phyloP scores from a whole-genome alignment of 2,888 invertebrate genomes.

The Barypeithes pellucidus region DNA sequence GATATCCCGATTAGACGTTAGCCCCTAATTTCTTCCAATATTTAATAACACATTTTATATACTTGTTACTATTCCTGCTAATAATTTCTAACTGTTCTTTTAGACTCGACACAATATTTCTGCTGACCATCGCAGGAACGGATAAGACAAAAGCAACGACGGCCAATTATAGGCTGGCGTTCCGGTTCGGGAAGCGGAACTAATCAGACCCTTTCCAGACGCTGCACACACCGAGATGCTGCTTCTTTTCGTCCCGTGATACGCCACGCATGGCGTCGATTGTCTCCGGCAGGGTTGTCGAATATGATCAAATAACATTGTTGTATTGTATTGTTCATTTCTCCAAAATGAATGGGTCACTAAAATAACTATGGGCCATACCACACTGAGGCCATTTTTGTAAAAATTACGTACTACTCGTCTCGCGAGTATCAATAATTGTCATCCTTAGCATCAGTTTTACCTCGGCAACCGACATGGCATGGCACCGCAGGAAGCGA shows the following conservation, averaged over 20 bases:
- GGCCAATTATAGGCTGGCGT: constrained; percentile 41
- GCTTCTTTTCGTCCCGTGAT: constrained; percentile 13
- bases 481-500: no score
- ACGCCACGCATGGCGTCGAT: constrained; percentile 3
- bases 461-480: no score
- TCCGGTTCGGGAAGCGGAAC: constrained; percentile 45
- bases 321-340: no score
- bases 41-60: no score
- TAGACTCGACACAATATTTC: constrained; percentile 18
- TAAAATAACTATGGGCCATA: no score
- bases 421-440: no score
- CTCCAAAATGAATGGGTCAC: no score
- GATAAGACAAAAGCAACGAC: constrained; percentile 25
- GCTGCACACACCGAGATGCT: constrained; percentile 40
- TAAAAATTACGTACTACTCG: no score
- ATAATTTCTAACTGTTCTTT: constrained; percentile 28
- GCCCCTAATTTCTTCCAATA: no score
- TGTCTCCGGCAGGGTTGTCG: background rate
- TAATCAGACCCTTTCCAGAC: constrained; percentile 46
- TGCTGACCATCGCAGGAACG: constrained; percentile 29
- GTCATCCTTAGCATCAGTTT: no score
- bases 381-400: no score
- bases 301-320: background rate
- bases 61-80: background rate
- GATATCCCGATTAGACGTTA: no score